Percentiles rank a stretch among this genome's conserved stretches.
Evolutionary conservation across 2,888 invertebrate genomes (phyloP).

Genomic region (Teleiodes luculella): DNA sequence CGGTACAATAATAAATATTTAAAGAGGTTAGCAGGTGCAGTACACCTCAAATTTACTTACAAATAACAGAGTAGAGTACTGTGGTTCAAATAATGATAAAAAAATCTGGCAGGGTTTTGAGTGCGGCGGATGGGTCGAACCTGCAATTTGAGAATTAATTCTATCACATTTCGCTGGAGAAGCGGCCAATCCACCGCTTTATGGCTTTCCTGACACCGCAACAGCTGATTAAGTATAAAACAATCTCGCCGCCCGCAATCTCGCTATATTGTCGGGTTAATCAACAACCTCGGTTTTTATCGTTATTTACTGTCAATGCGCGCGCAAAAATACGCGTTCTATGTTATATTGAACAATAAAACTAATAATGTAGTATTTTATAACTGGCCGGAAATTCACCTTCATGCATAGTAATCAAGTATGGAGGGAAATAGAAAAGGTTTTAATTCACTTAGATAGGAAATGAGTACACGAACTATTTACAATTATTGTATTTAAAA

Average conservation of each 20-base stretch:
- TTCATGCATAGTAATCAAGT: too few species aligned
- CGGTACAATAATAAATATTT: constrained; percentile 66
- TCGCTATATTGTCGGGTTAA: constrained; percentile 51
- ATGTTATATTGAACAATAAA: too few species aligned
- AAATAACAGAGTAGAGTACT: constrained; percentile 66
- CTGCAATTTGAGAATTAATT: constrained; percentile 70
- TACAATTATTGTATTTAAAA: too few species aligned
- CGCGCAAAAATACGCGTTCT: too few species aligned
- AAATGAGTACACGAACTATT: too few species aligned
- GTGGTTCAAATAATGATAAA: constrained; percentile 54
- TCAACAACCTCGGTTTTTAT: constrained; percentile 25
- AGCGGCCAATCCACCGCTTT: constrained; percentile 49
- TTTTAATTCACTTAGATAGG: too few species aligned
- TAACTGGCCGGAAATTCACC: too few species aligned
- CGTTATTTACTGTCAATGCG: constrained; percentile 14
- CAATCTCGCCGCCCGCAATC: constrained; percentile 50
- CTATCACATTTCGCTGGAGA: constrained; percentile 60
- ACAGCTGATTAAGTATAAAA: constrained; percentile 59
- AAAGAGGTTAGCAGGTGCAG: constrained; percentile 70
- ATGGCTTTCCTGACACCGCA: constrained; percentile 56
- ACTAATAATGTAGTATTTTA: too few species aligned
- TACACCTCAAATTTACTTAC: constrained; percentile 62
- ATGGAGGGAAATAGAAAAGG: too few species aligned
- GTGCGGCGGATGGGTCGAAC: constrained; percentile 38
- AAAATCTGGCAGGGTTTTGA: constrained; percentile 43